Percentiles rank a stretch among this genome's conserved stretches.
Conservation (phyloP, 1,140 invertebrate genomes). For the Xylocopa sonorina region DNA sequence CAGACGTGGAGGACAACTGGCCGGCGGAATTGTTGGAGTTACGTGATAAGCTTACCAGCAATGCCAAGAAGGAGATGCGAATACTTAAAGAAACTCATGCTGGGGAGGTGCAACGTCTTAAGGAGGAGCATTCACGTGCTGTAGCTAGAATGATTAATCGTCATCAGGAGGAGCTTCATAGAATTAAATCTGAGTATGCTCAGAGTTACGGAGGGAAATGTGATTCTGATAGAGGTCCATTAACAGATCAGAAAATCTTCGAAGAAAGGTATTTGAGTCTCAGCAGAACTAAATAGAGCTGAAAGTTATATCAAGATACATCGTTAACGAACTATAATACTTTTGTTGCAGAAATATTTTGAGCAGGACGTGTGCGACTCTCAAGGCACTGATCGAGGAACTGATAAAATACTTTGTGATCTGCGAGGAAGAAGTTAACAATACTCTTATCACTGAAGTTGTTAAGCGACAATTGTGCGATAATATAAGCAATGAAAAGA, state of each 20-base stretch:
- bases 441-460: slow-evolving; percentile 86
- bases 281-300: neutral
- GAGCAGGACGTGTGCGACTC: slow-evolving; percentile 82
- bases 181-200: slow-evolving; percentile 44
- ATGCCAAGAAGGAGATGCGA: slow-evolving; percentile 82
- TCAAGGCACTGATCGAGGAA: slow-evolving; percentile 85
- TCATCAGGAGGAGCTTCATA: slow-evolving; percentile 70
- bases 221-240: slow-evolving; percentile 44
- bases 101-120: slow-evolving; percentile 81
- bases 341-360: slow-evolving; percentile 83
- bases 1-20: slow-evolving; percentile 85
- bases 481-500: slow-evolving; percentile 37
- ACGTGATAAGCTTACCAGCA: slow-evolving; percentile 86
- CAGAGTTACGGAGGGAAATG: slow-evolving; percentile 4
- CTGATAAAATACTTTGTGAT: slow-evolving; percentile 87
- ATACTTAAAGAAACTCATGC: slow-evolving; percentile 75
- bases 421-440: slow-evolving; percentile 90
- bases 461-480: slow-evolving; percentile 77
- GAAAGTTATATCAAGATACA: slow-evolving; percentile 18
- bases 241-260: slow-evolving; percentile 25
- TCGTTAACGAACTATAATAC: slow-evolving; percentile 24
- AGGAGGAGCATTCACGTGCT: slow-evolving; percentile 83
- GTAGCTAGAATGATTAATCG: slow-evolving; percentile 74
- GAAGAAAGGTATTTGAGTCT: slow-evolving; percentile 67
- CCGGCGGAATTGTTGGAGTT: slow-evolving; percentile 86